phyloP scores from a whole-genome alignment of 2,113 vertebrate genomes.

The Penelope pileata region DNA sequence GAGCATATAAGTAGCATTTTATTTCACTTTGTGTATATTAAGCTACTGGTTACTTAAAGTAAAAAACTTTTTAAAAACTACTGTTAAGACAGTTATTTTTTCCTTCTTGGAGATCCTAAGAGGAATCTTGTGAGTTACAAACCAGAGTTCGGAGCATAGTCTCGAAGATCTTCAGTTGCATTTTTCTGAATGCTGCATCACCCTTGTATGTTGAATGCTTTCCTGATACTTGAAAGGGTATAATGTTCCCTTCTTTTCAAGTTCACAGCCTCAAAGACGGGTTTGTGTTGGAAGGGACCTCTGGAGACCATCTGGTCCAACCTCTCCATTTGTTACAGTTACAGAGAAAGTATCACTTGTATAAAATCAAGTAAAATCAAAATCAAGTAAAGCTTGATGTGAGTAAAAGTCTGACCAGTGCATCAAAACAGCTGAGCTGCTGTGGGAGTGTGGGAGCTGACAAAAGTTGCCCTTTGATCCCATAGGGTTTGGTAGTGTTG shows the following conservation, averaged over 20 bases:
- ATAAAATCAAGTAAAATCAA: no score
- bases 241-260: not conserved
- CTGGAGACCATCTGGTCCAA: not conserved
- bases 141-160: not conserved
- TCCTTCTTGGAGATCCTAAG: not conserved
- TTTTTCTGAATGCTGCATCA: not conserved
- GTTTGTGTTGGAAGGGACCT: not conserved
- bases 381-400: not conserved
- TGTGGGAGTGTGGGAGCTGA: not conserved
- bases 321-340: not conserved
- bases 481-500: fast-evolving
- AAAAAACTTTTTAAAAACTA: not conserved
- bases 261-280: not conserved
- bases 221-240: not conserved
- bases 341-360: not conserved
- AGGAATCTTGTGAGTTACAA: not conserved
- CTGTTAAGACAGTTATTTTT: not conserved
- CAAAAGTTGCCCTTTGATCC: not conserved
- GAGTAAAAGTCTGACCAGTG: not conserved
- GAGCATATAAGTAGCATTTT: not conserved
- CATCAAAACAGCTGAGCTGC: not conserved
- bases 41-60: not conserved
- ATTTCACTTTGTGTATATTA: not conserved
- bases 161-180: not conserved
- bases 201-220: not conserved